Evolutionary conservation across 2,888 invertebrate genomes (phyloP).

Genomic region (Lordiphosa andalusiaca): DNA sequence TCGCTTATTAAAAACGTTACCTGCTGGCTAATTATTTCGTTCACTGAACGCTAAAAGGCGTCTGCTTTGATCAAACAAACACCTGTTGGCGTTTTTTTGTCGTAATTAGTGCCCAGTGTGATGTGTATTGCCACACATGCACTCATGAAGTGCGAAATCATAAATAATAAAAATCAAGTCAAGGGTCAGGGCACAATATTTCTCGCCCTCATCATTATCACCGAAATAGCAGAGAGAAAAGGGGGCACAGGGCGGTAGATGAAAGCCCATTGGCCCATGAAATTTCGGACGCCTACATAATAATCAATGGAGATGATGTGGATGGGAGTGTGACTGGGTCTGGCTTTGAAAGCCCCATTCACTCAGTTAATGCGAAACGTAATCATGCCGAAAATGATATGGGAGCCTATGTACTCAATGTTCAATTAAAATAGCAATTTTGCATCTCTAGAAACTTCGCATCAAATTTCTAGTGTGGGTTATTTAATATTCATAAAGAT

Average conservation of each 20-base stretch:
- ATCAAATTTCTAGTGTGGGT: no score
- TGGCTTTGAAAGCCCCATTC: background rate
- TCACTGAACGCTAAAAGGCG: constrained; percentile 48
- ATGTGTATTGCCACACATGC: background rate
- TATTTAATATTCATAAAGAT: no score
- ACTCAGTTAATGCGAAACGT: no score
- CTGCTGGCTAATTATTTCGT: constrained; percentile 61
- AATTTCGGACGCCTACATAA: constrained; percentile 25
- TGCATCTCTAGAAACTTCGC: no score
- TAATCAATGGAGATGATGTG: constrained; percentile 25
- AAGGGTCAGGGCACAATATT: constrained; percentile 16
- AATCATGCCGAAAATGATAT: no score
- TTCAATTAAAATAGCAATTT: no score
- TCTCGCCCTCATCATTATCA: constrained; percentile 16
- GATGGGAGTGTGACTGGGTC: background rate
- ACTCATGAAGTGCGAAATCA: constrained; percentile 22
- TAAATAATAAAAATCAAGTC: constrained; percentile 44
- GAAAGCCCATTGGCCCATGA: constrained; percentile 26
- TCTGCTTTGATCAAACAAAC: constrained; percentile 39
- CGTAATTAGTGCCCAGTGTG: constrained; percentile 23
- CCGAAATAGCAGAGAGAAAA: background rate
- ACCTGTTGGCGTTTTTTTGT: constrained; percentile 29
- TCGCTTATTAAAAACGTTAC: constrained; percentile 30
- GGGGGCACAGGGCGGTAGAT: background rate
- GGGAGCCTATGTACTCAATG: no score